A percentile compares a stretch with the other conserved stretches of the same genome.
Evolutionary conservation across 2,888 invertebrate species (phyloP).

Genomic region (Nemapogon koenigi): DNA sequence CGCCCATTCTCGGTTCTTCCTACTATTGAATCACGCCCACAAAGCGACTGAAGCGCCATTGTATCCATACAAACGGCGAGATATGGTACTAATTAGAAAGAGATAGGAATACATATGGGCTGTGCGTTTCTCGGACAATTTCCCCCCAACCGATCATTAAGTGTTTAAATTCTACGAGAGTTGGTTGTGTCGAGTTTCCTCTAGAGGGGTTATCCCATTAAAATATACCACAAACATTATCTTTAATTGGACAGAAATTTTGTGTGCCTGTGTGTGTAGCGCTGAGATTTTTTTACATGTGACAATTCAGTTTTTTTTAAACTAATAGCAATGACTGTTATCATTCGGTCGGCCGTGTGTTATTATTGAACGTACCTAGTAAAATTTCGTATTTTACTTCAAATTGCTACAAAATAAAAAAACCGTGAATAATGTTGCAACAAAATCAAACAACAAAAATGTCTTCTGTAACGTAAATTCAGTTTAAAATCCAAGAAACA

Average conservation of each 20-base stretch:
- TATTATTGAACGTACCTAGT: too few relatives aligned
- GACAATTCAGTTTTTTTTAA: constrained; percentile 55
- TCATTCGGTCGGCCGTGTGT: too few relatives aligned
- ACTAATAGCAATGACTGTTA: constrained; percentile 54
- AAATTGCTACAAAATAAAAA: too few relatives aligned
- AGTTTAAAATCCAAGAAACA: too few relatives aligned
- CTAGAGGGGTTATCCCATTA: constrained; percentile 55
- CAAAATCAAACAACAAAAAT: too few relatives aligned
- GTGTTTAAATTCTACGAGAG: constrained; percentile 64
- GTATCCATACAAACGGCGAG: constrained; percentile 43
- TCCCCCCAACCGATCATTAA: constrained; percentile 63
- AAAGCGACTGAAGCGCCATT: constrained; percentile 37
- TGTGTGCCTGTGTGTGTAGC: constrained; percentile 58
- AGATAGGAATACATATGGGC: constrained; percentile 43
- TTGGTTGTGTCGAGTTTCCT: constrained; percentile 64
- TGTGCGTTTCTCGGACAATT: constrained; percentile 63
- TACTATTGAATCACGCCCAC: constrained; percentile 31
- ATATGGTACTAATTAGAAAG: constrained; percentile 45
- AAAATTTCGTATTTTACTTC: too few relatives aligned
- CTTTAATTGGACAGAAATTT: constrained; percentile 62
- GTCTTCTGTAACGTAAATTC: too few relatives aligned
- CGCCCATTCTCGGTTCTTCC: constrained; percentile 38
- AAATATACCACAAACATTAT: constrained; percentile 65
- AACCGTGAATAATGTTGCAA: too few relatives aligned
- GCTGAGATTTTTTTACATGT: constrained; percentile 34